Evolutionary conservation across 1,140 invertebrate species (phyloP).

Genomic region (Caerostris extrusa): DNA sequence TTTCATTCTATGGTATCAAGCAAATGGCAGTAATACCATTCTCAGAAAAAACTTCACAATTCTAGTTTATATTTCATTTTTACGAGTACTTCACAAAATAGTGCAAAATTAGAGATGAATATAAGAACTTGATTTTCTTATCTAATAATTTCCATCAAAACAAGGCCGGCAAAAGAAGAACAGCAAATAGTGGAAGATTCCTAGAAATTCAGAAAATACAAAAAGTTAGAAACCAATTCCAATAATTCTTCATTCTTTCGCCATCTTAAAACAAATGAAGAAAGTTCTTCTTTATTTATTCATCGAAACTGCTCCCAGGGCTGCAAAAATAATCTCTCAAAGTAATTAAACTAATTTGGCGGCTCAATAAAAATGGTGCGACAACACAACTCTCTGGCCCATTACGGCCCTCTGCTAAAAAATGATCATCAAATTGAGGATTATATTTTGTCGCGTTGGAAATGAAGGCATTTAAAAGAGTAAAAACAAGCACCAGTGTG

Average conservation of each 20-base stretch:
- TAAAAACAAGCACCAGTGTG: background rate
- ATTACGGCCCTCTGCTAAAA: background rate
- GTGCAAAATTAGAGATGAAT: too few species aligned
- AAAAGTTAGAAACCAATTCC: too few species aligned
- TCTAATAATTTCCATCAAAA: too few species aligned
- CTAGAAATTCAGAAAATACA: too few species aligned
- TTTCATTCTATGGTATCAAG: too few species aligned
- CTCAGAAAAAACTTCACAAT: too few species aligned
- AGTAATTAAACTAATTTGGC: slow-evolving; percentile 38
- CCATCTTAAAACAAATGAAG: slow-evolving; percentile 10
- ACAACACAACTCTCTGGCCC: background rate
- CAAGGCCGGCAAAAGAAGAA: too few species aligned
- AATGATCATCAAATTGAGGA: slow-evolving; percentile 15
- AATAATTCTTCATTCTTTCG: slow-evolving; percentile 3
- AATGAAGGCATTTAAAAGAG: background rate
- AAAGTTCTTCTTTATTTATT: slow-evolving; percentile 43
- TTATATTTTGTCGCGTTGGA: background rate
- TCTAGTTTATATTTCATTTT: too few species aligned
- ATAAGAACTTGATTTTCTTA: too few species aligned
- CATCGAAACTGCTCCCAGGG: background rate
- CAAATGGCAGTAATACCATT: too few species aligned
- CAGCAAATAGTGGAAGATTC: too few species aligned
- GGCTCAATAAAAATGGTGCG: slow-evolving; percentile 43
- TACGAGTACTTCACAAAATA: too few species aligned
- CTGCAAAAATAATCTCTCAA: slow-evolving; percentile 19